Percentiles rank a stretch among this genome's conserved stretches.
Conservation (phyloP, 2,113 vertebrate genomes). For the Perca flavescens region DNA sequence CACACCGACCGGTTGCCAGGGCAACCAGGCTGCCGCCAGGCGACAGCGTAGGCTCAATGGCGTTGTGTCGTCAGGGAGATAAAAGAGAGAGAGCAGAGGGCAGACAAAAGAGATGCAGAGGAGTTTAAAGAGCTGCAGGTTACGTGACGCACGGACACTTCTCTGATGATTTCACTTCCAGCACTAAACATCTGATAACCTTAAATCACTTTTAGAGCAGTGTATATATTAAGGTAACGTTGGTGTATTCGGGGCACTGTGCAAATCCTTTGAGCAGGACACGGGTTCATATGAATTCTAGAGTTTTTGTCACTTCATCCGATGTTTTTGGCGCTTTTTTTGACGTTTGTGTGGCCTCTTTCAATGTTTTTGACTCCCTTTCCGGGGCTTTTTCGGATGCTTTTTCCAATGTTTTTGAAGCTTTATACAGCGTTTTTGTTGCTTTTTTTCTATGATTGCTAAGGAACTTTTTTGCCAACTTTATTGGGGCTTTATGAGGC, state of each 20-base stretch:
- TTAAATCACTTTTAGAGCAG: not conserved
- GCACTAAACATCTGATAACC: not conserved
- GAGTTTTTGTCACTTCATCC: no score
- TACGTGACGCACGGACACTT: not conserved
- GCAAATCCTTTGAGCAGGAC: not conserved
- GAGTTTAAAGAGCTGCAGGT: conserved; percentile 22
- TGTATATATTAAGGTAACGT: not conserved
- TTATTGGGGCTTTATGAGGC: no score
- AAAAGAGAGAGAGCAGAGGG: not conserved
- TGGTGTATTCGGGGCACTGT: not conserved
- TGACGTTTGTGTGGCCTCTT: no score
- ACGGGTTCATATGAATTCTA: not conserved
- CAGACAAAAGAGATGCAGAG: not conserved
- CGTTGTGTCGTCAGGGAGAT: not conserved
- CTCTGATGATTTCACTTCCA: not conserved
- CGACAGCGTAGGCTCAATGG: conserved; percentile 32
- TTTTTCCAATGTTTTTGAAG: no score
- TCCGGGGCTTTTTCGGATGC: no score
- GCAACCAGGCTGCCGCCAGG: not conserved
- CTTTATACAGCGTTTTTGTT: no score
- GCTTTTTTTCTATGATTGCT: no score
- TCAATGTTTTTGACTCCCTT: no score
- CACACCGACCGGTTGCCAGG: not conserved
- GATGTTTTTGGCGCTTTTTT: no score
- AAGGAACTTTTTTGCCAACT: no score